A percentile compares a stretch with the other conserved stretches of the same genome.
phyloP scores from a whole-genome alignment of 2,797 vertebrate species.

The Pangasius krempfi region DNA sequence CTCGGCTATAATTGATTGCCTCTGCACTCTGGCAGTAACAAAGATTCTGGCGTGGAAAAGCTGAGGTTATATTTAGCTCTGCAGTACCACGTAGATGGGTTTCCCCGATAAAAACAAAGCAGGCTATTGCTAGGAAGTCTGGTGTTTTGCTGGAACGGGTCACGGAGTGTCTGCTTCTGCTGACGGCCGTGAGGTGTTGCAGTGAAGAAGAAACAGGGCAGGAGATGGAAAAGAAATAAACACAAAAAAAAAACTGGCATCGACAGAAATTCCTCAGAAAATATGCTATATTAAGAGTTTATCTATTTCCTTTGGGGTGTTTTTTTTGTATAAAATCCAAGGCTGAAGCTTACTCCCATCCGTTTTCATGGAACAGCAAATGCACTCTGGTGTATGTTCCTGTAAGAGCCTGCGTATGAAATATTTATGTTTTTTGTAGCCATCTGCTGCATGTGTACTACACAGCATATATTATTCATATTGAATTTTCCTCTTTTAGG shows the following conservation, averaged over 20 bases:
- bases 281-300: neutral
- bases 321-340: neutral
- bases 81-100: slow-evolving; percentile 28
- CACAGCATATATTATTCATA: slow-evolving; percentile 56
- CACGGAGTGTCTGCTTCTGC: neutral
- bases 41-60: slow-evolving; percentile 38
- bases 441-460: slow-evolving; percentile 52
- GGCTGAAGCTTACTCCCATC: neutral
- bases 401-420: slow-evolving; percentile 53
- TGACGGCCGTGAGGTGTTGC: slow-evolving; percentile 22
- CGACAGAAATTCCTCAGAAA: neutral
- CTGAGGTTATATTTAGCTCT: slow-evolving; percentile 41
- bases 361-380: slow-evolving; percentile 30
- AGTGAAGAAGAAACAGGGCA: slow-evolving; percentile 1
- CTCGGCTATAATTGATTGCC: slow-evolving; percentile 35
- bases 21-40: slow-evolving; percentile 42
- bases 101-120: slow-evolving; percentile 45
- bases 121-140: slow-evolving; percentile 13
- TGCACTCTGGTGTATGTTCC: slow-evolving; percentile 39
- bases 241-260: neutral
- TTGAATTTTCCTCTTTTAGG: slow-evolving; percentile 37
- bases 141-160: slow-evolving; percentile 2
- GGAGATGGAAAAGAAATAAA: slow-evolving; percentile 15
- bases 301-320: neutral
- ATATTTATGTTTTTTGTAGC: slow-evolving; percentile 57